These are phyloP conservation scores for Dasypolia templi DNA, from an alignment of 2,888 invertebrate genomes.

Conservation along the genomic window DNA sequence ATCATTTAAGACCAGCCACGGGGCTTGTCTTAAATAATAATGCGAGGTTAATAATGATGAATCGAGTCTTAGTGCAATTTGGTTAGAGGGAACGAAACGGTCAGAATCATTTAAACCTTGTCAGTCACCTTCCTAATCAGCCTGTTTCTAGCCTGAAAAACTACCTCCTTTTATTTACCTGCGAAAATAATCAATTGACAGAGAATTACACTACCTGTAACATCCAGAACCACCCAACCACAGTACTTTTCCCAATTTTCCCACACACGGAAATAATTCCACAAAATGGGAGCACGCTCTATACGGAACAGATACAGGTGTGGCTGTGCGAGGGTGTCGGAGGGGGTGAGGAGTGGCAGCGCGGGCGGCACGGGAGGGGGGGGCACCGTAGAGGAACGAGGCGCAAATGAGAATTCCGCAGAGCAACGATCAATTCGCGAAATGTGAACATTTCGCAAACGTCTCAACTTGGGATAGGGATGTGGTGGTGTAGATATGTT, in stretches of 20 bases:
- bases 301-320: conserved; percentile 73
- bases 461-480: conserved; percentile 86
- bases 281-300: conserved; percentile 42
- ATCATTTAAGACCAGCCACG: too few relatives aligned
- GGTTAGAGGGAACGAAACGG: neutral
- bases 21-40: neutral
- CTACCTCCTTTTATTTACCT: too few relatives aligned
- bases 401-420: conserved; percentile 89
- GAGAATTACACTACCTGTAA: neutral
- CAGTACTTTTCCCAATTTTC: conserved; percentile 6
- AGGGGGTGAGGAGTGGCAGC: conserved; percentile 29
- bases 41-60: neutral
- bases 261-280: conserved; percentile 4
- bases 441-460: conserved; percentile 90
- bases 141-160: neutral
- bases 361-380: conserved; percentile 14
- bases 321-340: conserved; percentile 54
- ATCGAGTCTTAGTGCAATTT: neutral
- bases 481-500: conserved; percentile 47
- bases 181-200: neutral
- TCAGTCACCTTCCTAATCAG: neutral
- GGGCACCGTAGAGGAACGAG: conserved; percentile 58
- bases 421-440: conserved; percentile 88
- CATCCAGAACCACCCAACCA: neutral
- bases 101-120: neutral